A percentile compares a stretch with the other conserved stretches of the same genome.
Evolutionary conservation across 2,113 vertebrate species (phyloP).

Genomic region (Cephalophus harveyi): DNA sequence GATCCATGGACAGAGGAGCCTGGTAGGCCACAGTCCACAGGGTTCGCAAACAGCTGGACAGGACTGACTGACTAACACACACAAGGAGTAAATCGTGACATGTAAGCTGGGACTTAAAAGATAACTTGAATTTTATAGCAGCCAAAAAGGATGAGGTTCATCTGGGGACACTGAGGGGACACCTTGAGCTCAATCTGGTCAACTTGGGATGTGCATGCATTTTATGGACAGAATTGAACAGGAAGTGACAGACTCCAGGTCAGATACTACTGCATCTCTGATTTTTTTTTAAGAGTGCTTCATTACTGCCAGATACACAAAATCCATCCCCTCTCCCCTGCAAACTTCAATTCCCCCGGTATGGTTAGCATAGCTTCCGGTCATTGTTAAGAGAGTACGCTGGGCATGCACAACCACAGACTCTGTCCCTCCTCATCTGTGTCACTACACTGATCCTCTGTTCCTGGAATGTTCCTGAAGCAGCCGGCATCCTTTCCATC

Average conservation of each 20-base stretch:
- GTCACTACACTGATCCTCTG: not conserved
- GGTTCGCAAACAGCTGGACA: not conserved
- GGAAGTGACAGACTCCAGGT: not conserved
- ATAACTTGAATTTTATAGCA: not conserved
- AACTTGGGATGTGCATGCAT: not conserved
- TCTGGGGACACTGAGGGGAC: not conserved
- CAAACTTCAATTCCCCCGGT: not conserved
- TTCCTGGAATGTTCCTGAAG: not conserved
- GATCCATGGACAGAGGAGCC: not conserved
- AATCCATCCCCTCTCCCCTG: not conserved
- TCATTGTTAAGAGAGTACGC: accelerated
- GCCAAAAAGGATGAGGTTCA: not conserved
- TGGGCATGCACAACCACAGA: too few relatives aligned
- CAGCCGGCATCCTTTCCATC: not conserved
- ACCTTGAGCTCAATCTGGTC: not conserved
- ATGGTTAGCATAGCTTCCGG: not conserved
- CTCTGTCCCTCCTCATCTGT: not conserved
- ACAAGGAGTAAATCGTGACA: not conserved
- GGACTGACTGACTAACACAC: not conserved
- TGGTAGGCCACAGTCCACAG: not conserved
- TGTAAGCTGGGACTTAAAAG: not conserved
- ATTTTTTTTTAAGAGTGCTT: not conserved
- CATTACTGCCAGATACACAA: not conserved
- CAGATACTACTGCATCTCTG: not conserved
- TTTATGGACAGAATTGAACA: not conserved